Percentiles rank a stretch among this genome's conserved stretches.
These are phyloP conservation scores for Eleginops maclovinus DNA, from an alignment of 2,113 vertebrate genomes.

Conservation along the genomic window DNA sequence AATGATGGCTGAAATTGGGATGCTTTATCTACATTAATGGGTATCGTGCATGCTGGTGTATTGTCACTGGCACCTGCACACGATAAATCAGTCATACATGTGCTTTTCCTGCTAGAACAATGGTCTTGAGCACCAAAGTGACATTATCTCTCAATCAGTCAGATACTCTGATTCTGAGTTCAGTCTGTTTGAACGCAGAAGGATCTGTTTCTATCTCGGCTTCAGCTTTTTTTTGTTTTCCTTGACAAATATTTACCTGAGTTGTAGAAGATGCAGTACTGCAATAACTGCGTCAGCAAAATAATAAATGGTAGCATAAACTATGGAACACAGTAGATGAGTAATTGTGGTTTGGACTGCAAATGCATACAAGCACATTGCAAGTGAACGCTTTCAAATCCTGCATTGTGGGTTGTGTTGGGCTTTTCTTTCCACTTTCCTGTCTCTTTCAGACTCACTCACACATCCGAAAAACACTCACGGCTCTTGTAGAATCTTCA, in stretches of 20 bases:
- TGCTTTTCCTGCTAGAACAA: no score
- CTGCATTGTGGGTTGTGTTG: slow-evolving; percentile 50
- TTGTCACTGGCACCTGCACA: no score
- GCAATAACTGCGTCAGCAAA: background rate
- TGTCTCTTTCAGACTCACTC: slow-evolving; percentile 42
- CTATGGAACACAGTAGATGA: background rate
- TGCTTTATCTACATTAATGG: no score
- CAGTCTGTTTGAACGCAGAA: background rate
- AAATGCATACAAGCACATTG: slow-evolving; percentile 53
- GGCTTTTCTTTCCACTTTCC: slow-evolving; percentile 58
- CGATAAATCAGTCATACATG: no score
- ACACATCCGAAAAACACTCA: slow-evolving; percentile 8
- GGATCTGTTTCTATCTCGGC: background rate
- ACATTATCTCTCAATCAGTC: background rate
- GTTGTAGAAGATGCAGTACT: background rate
- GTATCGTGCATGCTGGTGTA: no score
- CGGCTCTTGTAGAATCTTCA: background rate
- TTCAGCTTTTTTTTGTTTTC: background rate
- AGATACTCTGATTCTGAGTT: background rate
- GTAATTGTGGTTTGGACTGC: slow-evolving; percentile 55
- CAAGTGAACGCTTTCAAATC: slow-evolving; percentile 57
- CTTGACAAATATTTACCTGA: background rate
- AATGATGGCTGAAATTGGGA: no score
- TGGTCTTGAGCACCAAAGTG: background rate
- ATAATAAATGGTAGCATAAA: background rate